Percentiles rank a stretch among this genome's conserved stretches.
These are phyloP conservation scores for Kryptolebias marmoratus DNA, from an alignment of 2,113 vertebrate species.

Conservation along the genomic window DNA sequence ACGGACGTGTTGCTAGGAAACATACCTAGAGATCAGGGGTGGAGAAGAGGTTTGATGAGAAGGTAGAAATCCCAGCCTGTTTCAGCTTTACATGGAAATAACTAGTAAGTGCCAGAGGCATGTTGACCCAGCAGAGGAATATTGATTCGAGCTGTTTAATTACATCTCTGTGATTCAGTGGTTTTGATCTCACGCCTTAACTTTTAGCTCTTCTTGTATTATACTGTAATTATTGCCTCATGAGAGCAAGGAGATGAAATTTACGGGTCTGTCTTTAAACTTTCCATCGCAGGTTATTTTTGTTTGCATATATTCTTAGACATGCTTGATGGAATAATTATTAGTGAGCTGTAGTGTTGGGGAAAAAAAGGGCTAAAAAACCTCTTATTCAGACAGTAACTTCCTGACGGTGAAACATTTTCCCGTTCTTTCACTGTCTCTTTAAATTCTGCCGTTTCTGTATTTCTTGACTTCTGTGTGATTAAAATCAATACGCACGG, in stretches of 20 bases:
- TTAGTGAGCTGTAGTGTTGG: no score
- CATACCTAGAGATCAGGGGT: slow-evolving; percentile 64
- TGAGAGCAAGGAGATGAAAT: neutral
- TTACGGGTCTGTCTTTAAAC: neutral
- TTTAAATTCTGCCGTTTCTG: slow-evolving; percentile 15
- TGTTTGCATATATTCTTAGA: no score
- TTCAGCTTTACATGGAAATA: slow-evolving; percentile 50
- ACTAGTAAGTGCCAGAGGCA: slow-evolving; percentile 22
- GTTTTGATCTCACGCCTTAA: slow-evolving; percentile 15
- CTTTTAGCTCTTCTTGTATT: slow-evolving; percentile 4
- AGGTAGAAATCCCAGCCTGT: slow-evolving; percentile 56
- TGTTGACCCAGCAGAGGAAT: slow-evolving; percentile 8
- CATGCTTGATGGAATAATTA: no score
- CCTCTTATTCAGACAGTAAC: slow-evolving; percentile 3
- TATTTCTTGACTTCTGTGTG: slow-evolving; percentile 6
- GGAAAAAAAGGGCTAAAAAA: neutral
- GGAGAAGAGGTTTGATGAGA: slow-evolving; percentile 62
- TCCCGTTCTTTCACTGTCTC: slow-evolving; percentile 23
- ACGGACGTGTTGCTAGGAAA: slow-evolving; percentile 78
- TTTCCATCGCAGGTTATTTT: neutral
- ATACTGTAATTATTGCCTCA: neutral
- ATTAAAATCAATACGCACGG: slow-evolving; percentile 54
- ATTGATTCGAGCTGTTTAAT: slow-evolving; percentile 28
- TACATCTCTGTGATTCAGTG: slow-evolving; percentile 9
- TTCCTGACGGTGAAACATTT: slow-evolving; percentile 9